phyloP scores from a whole-genome alignment of 2,888 invertebrate species.

The Drosophila histrio region DNA sequence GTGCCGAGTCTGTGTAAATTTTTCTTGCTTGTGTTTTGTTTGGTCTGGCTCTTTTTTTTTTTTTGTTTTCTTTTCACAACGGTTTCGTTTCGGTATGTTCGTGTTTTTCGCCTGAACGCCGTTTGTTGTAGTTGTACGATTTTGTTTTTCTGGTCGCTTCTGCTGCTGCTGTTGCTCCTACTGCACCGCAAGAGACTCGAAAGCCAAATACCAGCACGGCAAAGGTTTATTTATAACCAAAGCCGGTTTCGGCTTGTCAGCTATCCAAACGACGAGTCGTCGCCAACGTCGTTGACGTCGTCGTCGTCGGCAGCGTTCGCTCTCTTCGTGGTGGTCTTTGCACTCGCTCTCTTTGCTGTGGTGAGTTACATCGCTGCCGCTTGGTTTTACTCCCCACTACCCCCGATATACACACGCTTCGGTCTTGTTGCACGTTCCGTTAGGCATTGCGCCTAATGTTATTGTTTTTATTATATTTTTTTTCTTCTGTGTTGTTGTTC shows the following conservation, averaged over 20 bases:
- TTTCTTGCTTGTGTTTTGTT: constrained; percentile 35
- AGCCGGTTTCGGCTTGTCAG: constrained; percentile 81
- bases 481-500: constrained; percentile 6
- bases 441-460: constrained; percentile 49
- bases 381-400: not conserved
- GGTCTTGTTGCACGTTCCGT: constrained; percentile 62
- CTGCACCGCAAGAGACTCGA: constrained; percentile 77
- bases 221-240: constrained; percentile 81
- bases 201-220: constrained; percentile 80
- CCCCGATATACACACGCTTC: not conserved
- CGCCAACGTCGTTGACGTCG: constrained; percentile 36
- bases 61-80: constrained; percentile 52
- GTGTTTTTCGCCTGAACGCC: constrained; percentile 58
- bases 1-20: constrained; percentile 33
- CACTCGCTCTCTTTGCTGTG: constrained; percentile 24
- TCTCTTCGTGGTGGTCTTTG: constrained; percentile 36
- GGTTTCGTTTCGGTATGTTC: constrained; percentile 53
- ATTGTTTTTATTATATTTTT: constrained; percentile 21
- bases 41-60: constrained; percentile 29
- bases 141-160: constrained; percentile 31
- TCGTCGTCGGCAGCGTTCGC: constrained; percentile 20
- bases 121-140: constrained; percentile 32
- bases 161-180: constrained; percentile 48
- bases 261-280: constrained; percentile 20
- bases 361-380: constrained; percentile 31